These are phyloP conservation scores for Tetanocera ferruginea DNA, from an alignment of 2,888 invertebrate genomes.

Conservation along the genomic window DNA sequence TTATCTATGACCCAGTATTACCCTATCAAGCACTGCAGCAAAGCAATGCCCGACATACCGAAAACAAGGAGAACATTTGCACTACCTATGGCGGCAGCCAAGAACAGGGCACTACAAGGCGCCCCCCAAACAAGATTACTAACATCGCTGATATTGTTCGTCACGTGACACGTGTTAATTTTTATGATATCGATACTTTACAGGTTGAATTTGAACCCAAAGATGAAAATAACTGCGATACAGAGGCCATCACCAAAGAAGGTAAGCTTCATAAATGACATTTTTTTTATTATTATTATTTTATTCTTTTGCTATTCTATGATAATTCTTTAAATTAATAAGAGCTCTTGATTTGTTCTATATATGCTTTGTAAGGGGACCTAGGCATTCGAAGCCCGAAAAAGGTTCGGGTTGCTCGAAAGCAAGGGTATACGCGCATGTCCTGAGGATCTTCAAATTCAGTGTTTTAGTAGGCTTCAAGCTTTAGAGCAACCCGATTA, in stretches of 20 bases:
- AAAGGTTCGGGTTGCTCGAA: neutral
- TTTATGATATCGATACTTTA: conserved; percentile 71
- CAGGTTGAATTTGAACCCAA: conserved; percentile 71
- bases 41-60: conserved; percentile 28
- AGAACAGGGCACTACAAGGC: neutral
- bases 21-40: conserved; percentile 30
- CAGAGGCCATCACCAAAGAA: conserved; percentile 89
- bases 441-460: no score
- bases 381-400: neutral
- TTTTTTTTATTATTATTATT: neutral
- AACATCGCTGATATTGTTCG: conserved; percentile 66
- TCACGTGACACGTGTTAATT: conserved; percentile 71
- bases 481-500: no score
- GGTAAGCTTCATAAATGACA: conserved; percentile 72
- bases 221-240: conserved; percentile 81
- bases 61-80: conserved; percentile 24
- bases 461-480: no score
- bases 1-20: conserved; percentile 46
- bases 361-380: neutral
- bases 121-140: conserved; percentile 49
- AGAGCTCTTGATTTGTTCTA: neutral
- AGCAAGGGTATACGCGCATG: no score
- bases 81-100: neutral
- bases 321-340: no score
- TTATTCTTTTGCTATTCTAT: neutral